Base-by-base conservation (phyloP, 2,797 vertebrate species). In the Cirrhinus molitorella region DNA sequence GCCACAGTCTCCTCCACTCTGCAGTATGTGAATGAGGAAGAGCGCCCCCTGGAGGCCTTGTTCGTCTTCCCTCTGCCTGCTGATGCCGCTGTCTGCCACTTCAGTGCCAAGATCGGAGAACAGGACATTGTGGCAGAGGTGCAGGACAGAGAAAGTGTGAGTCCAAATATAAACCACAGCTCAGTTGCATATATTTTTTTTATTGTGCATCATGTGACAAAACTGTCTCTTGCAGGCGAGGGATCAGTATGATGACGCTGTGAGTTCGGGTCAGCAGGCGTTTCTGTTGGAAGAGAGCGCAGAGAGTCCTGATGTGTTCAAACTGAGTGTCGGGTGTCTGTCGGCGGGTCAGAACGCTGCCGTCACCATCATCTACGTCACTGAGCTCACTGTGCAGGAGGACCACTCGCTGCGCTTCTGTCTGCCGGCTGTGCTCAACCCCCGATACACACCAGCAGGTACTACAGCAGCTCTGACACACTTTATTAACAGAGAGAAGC, bases 391-490 rank as follows among this genome's bases (percentile, higher is more conserved):
- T 13, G 88, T 96, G 68, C 93, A 96, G 89, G 92, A 94, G 0
- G 95, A 94, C 73, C 90, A 94, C 0, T 93, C 94, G 2, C 88
- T 96, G 88, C 92, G 94, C 61, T 96, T 95, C 45, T 93, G 94
- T 88, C 92, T 97, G 68, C 96, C 96, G 1, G 92, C 92, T 21
- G 89, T 96, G 40, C 94, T 97, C 81, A 96, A 96, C 86, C 96
- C 96, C 57, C 92, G 95, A 79, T 96, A 96, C 86, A 86, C 89
- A 5, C 93, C 94, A 37, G 86, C 65, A 17, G 93, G 96, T 97
- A 87, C 81, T 87, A 84, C 37, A 47, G 16, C 59, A 31, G 21
- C 23, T n/a, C n/a, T n/a, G n/a, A n/a, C n/a, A n/a, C n/a, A n/a
- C n/a, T n/a, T n/a, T n/a, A n/a, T n/a, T n/a, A n/a, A n/a, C n/a